phyloP scores from a whole-genome alignment of 2,113 vertebrate species.

The Lepisosteus osseus region DNA sequence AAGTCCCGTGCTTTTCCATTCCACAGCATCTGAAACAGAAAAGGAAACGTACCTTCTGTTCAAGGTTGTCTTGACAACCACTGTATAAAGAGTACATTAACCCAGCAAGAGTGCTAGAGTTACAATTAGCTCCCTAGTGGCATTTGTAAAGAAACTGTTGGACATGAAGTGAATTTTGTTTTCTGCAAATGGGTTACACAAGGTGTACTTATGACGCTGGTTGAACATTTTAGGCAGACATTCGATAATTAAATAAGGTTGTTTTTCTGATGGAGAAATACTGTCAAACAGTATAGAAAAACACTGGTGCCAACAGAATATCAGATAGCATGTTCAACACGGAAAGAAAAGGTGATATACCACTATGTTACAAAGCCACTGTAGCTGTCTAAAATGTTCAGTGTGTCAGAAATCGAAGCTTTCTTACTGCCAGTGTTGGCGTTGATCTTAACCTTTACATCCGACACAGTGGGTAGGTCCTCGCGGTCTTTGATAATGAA shows the following conservation, averaged over 20 bases:
- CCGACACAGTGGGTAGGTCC: slow-evolving; percentile 42
- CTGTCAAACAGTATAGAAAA: too few relatives aligned
- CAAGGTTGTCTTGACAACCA: too few relatives aligned
- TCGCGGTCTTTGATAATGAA: slow-evolving; percentile 54
- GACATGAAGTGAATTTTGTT: not conserved
- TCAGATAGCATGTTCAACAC: too few relatives aligned
- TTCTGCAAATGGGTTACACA: not conserved
- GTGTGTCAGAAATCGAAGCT: too few relatives aligned
- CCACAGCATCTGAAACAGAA: slow-evolving; percentile 44
- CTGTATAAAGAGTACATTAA: too few relatives aligned
- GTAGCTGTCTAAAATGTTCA: too few relatives aligned
- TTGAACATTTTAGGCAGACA: too few relatives aligned
- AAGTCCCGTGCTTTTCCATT: slow-evolving; percentile 73
- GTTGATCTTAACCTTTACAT: slow-evolving; percentile 43
- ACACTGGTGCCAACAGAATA: too few relatives aligned
- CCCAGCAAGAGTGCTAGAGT: not conserved
- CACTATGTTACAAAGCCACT: too few relatives aligned
- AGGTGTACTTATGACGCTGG: not conserved
- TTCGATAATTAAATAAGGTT: too few relatives aligned
- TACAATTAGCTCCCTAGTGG: not conserved
- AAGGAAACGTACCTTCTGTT: not conserved
- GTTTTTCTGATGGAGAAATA: too few relatives aligned
- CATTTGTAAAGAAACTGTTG: not conserved
- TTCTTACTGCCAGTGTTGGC: slow-evolving; percentile 50
- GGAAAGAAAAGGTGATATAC: too few relatives aligned